Evolutionary conservation across 1,140 invertebrate genomes (phyloP).

Genomic region (Bactericera cockerelli): DNA sequence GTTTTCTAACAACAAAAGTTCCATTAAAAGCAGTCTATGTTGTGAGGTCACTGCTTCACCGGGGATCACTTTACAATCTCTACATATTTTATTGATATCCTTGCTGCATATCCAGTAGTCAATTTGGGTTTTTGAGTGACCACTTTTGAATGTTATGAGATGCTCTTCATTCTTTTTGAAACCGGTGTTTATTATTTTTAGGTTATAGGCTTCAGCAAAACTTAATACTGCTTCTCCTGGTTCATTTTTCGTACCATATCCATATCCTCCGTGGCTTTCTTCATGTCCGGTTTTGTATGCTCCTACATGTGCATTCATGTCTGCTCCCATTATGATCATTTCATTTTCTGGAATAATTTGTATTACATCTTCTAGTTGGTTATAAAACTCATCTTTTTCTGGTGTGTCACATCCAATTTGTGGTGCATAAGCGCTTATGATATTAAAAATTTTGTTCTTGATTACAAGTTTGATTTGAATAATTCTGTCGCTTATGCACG

Average conservation of each 20-base stretch:
- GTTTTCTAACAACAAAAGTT: neutral
- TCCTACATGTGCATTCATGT: conserved; percentile 1
- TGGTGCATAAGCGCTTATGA: conserved; percentile 5
- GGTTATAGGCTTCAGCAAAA: neutral
- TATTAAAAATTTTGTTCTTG: neutral
- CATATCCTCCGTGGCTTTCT: neutral
- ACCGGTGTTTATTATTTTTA: neutral
- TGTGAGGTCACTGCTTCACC: neutral
- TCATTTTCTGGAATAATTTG: neutral
- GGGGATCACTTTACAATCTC: conserved; percentile 4
- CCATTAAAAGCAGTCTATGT: neutral
- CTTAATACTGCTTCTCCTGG: neutral
- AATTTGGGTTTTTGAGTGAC: neutral
- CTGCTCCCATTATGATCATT: neutral
- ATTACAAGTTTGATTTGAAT: neutral
- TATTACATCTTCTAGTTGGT: neutral
- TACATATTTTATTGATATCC: neutral
- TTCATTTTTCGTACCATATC: neutral
- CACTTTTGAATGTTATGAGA: neutral
- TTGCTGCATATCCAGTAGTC: conserved; percentile 1
- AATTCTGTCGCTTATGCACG: neutral
- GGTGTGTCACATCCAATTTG: conserved; percentile 1
- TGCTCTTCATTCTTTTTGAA: conserved; percentile 5
- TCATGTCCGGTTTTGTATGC: neutral
- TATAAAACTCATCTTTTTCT: conserved; percentile 5